Base-by-base conservation (phyloP, 2,113 vertebrate genomes). In the Heterotilapia buettikoferi region DNA sequence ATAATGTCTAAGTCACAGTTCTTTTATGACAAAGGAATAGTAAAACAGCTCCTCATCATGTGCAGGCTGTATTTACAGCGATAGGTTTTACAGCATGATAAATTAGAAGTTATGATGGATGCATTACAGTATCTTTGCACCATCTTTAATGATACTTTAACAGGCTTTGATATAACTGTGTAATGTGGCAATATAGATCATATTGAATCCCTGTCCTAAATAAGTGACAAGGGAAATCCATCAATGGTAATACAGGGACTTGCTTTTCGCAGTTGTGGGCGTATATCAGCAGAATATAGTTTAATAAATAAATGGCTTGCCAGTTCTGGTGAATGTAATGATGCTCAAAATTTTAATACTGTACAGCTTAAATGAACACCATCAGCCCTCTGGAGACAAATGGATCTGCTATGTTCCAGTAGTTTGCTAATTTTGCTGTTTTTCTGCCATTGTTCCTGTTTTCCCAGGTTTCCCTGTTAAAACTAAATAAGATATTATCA, bases 141-240 rank as follows among this genome's bases (percentile, higher is more conserved):
- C 47, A 31, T 38, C 12, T 71, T 36, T 86, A 90, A 90, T 63
- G 59, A 79, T 84, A 26, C 68, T 91, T 84, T 84, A 83, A 90
- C 16, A n/a, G 24, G 12, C 54, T 47, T 36, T 83, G 57, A 84
- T 85, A 33, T 56, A 86, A 81, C 36, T 85, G 53, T n/a, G 50
- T 71, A 61, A 86, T 84, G 76, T 31, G 11, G 29, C 80, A 57
- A 90, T 24, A 52, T 79, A 40, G 61, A 83, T 91, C 52, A 81
- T 83, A 61, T 57, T 10, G 50, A 53, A 73, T 73, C 19, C 16
- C 19, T 19, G 7, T 19, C n/a, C 68, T n/a, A 18, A 57, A 82
- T 57, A 73, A 81, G 31, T 59, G 59, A 81, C 47, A 63, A 43
- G 47, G 10, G 6, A 36, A 90, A 90, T 92, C 80, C 56, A 89